A percentile compares a stretch with the other conserved stretches of the same genome.
phyloP scores from a whole-genome alignment of 2,888 invertebrate species.

The Drosophila birchii region DNA sequence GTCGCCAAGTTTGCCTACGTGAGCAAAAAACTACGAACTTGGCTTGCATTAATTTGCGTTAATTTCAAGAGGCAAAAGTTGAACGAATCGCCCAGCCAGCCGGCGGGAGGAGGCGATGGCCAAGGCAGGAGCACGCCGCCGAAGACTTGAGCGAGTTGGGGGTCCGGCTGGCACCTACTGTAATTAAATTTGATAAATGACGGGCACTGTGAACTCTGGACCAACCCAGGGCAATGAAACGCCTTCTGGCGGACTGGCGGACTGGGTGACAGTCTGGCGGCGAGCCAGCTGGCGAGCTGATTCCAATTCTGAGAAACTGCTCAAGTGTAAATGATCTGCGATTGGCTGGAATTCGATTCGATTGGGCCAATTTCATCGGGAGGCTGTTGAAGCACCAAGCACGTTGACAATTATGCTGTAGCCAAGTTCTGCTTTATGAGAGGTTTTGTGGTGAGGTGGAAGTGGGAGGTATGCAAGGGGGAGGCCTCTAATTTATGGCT shows the following conservation, averaged over 20 bases:
- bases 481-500: constrained; percentile 43
- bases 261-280: constrained; percentile 26
- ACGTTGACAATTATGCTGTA: constrained; percentile 46
- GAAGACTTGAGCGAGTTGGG: constrained; percentile 7
- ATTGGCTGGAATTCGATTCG: constrained; percentile 48
- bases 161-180: constrained; percentile 28
- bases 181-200: constrained; percentile 61
- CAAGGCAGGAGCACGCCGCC: constrained; percentile 19
- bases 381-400: constrained; percentile 30
- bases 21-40: constrained; percentile 45
- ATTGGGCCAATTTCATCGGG: constrained; percentile 53
- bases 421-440: constrained; percentile 28
- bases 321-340: constrained; percentile 57
- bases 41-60: constrained; percentile 56
- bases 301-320: constrained; percentile 38
- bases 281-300: constrained; percentile 40
- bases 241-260: not conserved
- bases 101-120: not conserved
- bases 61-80: constrained; percentile 42
- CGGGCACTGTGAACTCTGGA: constrained; percentile 16
- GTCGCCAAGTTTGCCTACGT: constrained; percentile 49
- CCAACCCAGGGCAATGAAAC: constrained; percentile 3
- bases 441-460: constrained; percentile 8
- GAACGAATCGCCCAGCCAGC: constrained; percentile 5
- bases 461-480: constrained; percentile 1